These are phyloP conservation scores for Agrypnus murinus DNA, from an alignment of 2,888 invertebrate genomes.

Conservation along the genomic window DNA sequence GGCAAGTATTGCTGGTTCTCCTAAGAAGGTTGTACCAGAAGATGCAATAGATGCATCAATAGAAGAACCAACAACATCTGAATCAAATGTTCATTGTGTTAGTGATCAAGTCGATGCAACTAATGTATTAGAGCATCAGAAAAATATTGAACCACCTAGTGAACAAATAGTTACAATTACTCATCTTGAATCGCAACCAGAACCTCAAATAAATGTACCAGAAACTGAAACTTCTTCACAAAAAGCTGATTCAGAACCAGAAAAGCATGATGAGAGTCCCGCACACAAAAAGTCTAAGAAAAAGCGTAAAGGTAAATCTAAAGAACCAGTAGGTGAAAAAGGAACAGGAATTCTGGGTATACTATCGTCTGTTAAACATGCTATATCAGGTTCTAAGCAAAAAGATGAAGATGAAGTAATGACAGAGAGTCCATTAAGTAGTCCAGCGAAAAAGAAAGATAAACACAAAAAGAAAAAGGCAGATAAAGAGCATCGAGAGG, in stretches of 20 bases:
- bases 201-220: too few species aligned
- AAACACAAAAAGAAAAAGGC: constrained; percentile 32
- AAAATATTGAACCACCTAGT: too few species aligned
- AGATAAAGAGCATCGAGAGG: not conserved
- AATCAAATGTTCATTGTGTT: too few species aligned
- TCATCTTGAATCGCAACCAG: too few species aligned
- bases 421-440: constrained; percentile 29
- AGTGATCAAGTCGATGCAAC: too few species aligned
- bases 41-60: too few species aligned
- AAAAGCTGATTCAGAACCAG: constrained; percentile 2
- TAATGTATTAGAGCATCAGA: too few species aligned
- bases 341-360: constrained; percentile 58
- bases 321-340: constrained; percentile 53
- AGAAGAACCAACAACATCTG: too few species aligned
- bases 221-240: not conserved
- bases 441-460: constrained; percentile 40
- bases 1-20: constrained; percentile 61
- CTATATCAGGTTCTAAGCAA: constrained; percentile 56
- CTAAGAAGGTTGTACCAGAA: constrained; percentile 22
- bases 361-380: constrained; percentile 62
- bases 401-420: constrained; percentile 47
- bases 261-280: not conserved
- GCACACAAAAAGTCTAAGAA: constrained; percentile 45
- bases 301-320: constrained; percentile 53
- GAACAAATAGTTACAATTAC: too few species aligned